A percentile compares a stretch with the other conserved stretches of the same genome.
phyloP scores from a whole-genome alignment of 2,797 vertebrate genomes.

The Sebastolobus altivelis region DNA sequence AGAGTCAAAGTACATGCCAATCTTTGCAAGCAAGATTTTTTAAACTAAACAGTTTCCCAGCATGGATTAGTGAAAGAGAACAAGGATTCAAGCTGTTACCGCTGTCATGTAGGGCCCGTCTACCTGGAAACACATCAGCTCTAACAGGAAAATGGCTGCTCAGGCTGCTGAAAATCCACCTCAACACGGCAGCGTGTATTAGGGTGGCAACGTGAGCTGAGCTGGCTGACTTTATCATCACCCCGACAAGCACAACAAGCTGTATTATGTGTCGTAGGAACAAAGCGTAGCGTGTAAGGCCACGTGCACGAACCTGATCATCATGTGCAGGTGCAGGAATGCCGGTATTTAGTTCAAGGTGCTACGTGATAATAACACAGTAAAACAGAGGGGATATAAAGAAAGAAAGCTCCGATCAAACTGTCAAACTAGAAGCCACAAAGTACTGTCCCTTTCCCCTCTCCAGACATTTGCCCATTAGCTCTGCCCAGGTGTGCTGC shows the following conservation, averaged over 20 bases:
- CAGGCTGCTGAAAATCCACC: not conserved
- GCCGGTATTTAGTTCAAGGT: not conserved
- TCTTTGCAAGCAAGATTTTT: constrained; percentile 32
- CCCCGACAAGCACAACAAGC: not conserved
- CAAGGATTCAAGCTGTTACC: constrained; percentile 5
- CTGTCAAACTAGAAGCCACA: too few relatives aligned
- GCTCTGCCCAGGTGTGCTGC: too few relatives aligned
- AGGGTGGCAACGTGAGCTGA: not conserved
- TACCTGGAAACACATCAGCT: constrained; percentile 8
- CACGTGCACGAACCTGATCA: not conserved
- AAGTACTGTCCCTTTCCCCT: too few relatives aligned
- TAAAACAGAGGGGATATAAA: not conserved
- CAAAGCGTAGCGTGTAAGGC: not conserved
- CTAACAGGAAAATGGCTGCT: not conserved
- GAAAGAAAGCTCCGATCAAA: too few relatives aligned
- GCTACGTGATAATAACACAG: not conserved
- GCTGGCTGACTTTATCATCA: not conserved
- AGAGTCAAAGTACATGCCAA: constrained; percentile 45
- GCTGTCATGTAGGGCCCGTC: constrained; percentile 3
- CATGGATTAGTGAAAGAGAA: not conserved
- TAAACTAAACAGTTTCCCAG: constrained; percentile 21
- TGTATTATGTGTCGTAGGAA: not conserved
- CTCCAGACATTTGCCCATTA: too few relatives aligned
- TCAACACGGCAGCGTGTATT: not conserved
- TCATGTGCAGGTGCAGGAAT: not conserved